Evolutionary conservation across 2,888 invertebrate species (phyloP).

Genomic region (Aradus depressus): DNA sequence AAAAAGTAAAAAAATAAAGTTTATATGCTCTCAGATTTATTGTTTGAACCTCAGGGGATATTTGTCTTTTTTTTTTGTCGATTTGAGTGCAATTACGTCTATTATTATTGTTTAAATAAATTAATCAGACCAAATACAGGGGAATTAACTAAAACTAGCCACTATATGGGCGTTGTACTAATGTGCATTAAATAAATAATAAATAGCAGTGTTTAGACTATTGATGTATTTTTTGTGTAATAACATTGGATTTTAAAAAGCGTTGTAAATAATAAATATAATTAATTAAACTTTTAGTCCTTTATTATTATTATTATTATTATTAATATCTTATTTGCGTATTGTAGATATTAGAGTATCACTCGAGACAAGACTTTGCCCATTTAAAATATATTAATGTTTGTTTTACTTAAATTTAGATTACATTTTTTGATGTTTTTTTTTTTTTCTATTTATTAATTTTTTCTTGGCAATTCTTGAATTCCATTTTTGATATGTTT

Average conservation of each 20-base stretch:
- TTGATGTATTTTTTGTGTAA: background rate
- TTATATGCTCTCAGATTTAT: background rate
- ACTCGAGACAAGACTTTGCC: constrained; percentile 25
- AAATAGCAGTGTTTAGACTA: no score
- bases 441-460: background rate
- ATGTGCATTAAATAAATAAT: no score
- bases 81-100: constrained; percentile 9
- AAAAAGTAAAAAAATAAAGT: background rate
- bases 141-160: no score
- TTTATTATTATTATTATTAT: constrained; percentile 1
- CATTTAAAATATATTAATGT: constrained; percentile 14
- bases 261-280: background rate
- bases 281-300: background rate
- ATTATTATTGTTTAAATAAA: constrained; percentile 1
- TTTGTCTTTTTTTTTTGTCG: background rate
- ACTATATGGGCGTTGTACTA: no score
- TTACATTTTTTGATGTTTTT: background rate
- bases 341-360: constrained; percentile 21
- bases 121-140: constrained; percentile 16
- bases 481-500: no score
- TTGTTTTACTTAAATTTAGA: constrained; percentile 13
- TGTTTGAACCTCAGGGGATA: no score
- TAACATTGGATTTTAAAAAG: background rate
- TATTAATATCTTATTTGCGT: constrained; percentile 16
- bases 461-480: no score